These are phyloP conservation scores for Morone saxatilis DNA, from an alignment of 2,113 vertebrate genomes.

Conservation along the genomic window DNA sequence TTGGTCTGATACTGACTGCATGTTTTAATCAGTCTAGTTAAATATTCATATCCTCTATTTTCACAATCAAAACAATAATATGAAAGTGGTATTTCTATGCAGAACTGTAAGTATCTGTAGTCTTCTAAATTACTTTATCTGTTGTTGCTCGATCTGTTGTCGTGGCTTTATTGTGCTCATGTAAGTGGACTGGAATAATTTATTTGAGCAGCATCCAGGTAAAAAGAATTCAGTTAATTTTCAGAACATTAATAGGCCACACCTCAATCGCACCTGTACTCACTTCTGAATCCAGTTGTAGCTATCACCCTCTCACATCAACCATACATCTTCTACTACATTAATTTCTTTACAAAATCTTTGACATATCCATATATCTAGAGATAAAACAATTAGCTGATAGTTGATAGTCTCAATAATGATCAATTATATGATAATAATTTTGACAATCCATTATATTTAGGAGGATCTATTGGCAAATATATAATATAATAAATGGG, in stretches of 20 bases:
- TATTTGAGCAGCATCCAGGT: neutral
- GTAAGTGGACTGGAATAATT: neutral
- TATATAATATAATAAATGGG: too few species aligned
- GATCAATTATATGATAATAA: neutral
- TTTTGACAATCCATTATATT: neutral
- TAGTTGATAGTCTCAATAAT: neutral
- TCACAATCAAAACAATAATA: neutral
- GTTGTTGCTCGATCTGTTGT: neutral
- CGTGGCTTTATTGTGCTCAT: neutral
- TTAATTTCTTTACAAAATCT: neutral
- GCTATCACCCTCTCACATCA: neutral
- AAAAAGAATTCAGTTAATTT: neutral
- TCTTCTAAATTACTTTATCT: neutral
- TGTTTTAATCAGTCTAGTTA: neutral
- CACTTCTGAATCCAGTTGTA: neutral
- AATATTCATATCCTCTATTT: neutral
- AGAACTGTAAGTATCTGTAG: neutral
- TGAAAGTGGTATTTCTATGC: neutral
- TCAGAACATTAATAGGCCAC: neutral
- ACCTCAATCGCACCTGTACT: neutral
- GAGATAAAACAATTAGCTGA: neutral
- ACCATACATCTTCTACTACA: neutral
- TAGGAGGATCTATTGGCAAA: neutral
- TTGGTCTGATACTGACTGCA: neutral
- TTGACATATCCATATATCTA: neutral